Evolutionary conservation across 2,888 invertebrate genomes (phyloP), one percentile per base, ranked within the genome.

Genomic region (Caenorhabditis doughertyi): DNA sequence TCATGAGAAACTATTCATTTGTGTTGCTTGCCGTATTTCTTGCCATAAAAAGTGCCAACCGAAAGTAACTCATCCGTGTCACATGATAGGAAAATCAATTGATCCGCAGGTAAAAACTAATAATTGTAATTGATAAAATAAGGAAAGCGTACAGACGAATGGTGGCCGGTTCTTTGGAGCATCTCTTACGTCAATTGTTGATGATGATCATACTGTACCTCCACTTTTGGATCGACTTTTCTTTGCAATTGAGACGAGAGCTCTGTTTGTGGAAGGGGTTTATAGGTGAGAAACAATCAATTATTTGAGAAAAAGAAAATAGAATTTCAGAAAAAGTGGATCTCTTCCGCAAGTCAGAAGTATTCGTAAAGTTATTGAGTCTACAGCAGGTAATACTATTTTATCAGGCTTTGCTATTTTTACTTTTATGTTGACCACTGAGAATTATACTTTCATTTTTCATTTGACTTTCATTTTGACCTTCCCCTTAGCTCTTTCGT

Each of bases 11-110:
- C 88, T 88, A 67, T 89, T 89, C 79, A 89, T 92, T 91, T 88
- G 92, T 90, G 79, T 92, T 94, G 94, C 94, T 89, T 98, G 97
- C 93, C 96, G 95, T 92, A 94, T 97, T 87, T 96, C 96, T 2
- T 83, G 96, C 91, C 97, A 98, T 93, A 97, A 96, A 92, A 97
- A 96, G 93, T 97, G 97, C 92, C 96, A 96, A 92, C 94, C 94
- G 86, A 95, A 95, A 93, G 95, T 95, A 13, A 89, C 86, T 21
- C 89, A 89, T 39, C 84, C 87, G 11, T 93, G 93, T 60, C 64
- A 89, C 8, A 79, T 88, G 44, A 80, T 53, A 11, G 84, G 86
- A 0, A 73, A 83, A 27, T 27, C 62, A 1, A 53, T 83, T 11
- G 70, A 79, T 79, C 73, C 79, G 5, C 67, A 79, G 27, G 82